A percentile compares a stretch with the other conserved stretches of the same genome.
Evolutionary conservation across 2,797 vertebrate species (phyloP).

Genomic region (Enteromius mattozi): DNA sequence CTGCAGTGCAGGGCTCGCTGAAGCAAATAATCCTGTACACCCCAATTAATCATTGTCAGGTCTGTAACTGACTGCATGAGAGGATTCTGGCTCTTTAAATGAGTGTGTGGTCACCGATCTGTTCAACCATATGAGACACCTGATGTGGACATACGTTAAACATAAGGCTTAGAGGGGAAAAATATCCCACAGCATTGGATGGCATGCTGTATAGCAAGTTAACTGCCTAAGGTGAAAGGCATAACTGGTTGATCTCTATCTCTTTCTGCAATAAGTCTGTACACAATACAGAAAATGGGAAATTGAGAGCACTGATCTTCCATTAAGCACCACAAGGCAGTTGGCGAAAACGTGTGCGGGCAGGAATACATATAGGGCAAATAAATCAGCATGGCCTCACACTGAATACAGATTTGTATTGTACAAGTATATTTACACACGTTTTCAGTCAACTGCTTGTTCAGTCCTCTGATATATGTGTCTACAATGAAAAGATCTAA

Average conservation of each 20-base stretch:
- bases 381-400: not conserved
- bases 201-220: conserved; percentile 48
- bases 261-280: not conserved
- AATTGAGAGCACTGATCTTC: conserved; percentile 6
- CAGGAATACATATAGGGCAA: conserved; percentile 7
- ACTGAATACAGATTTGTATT: not conserved
- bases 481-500: not conserved
- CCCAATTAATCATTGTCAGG: conserved; percentile 62
- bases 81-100: conserved; percentile 48
- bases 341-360: not conserved
- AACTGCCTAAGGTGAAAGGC: conserved; percentile 14
- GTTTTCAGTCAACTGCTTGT: not conserved
- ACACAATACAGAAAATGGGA: conserved; percentile 20
- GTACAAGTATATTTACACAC: not conserved
- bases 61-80: conserved; percentile 32
- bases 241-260: conserved; percentile 12
- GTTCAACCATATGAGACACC: conserved; percentile 66
- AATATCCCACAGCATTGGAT: conserved; percentile 61
- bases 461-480: not conserved
- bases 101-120: conserved; percentile 53
- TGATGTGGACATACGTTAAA: conserved; percentile 65
- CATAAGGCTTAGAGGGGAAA: conserved; percentile 62
- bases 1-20: conserved; percentile 58
- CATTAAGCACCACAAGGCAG: not conserved
- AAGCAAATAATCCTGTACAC: conserved; percentile 64